phyloP scores from a whole-genome alignment of 2,797 vertebrate genomes.

The Muscicapa striata region DNA sequence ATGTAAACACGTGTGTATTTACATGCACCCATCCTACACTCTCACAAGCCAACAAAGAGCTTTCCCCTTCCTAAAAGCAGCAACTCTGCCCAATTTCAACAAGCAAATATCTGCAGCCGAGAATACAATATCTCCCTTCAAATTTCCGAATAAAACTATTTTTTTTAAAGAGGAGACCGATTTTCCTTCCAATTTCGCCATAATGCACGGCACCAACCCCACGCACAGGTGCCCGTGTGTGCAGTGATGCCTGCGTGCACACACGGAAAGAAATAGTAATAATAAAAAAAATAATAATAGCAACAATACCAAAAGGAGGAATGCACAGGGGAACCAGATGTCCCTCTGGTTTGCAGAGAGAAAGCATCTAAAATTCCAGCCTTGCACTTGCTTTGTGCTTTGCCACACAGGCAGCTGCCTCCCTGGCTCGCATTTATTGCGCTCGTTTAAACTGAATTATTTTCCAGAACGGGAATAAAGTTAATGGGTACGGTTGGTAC shows the following conservation, averaged over 20 bases:
- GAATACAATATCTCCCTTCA: rapidly evolving
- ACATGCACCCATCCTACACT: rapidly evolving
- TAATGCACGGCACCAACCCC: neutral
- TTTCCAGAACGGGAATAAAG: neutral
- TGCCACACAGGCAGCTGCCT: neutral
- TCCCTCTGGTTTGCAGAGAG: neutral
- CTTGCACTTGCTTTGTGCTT: neutral
- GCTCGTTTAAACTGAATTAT: neutral
- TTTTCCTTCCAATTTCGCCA: neutral
- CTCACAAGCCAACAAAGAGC: neutral
- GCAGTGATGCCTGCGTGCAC: neutral
- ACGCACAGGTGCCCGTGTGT: rapidly evolving
- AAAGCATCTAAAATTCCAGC: neutral
- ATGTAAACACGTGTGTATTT: neutral
- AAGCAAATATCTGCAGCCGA: neutral
- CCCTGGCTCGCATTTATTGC: neutral
- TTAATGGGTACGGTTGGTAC: neutral
- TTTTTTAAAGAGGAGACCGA: neutral
- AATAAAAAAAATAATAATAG: too few relatives aligned
- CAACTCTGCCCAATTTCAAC: neutral
- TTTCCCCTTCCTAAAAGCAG: neutral
- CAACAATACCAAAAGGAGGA: neutral
- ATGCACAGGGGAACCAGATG: neutral
- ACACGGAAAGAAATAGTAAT: neutral
- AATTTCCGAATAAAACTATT: neutral